Conservation (phyloP, 2,113 vertebrate species). For the Pelecanus crispus region DNA sequence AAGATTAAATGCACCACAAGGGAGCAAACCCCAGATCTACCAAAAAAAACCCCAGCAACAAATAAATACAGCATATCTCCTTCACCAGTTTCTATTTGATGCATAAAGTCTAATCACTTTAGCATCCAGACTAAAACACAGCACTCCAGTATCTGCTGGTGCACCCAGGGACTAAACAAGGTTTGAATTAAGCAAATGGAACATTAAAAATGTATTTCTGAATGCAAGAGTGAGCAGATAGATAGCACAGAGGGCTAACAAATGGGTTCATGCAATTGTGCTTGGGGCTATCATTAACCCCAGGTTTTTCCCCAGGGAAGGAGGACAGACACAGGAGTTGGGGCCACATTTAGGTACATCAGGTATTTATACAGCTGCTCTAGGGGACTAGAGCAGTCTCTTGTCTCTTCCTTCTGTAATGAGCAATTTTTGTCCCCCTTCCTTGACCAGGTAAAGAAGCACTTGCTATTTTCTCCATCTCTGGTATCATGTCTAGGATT, state of each 20-base stretch:
- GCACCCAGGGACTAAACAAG: not conserved
- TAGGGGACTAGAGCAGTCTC: not conserved
- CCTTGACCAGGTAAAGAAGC: not conserved
- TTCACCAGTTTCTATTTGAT: not conserved
- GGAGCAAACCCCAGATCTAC: not conserved
- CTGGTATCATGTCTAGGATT: rapidly evolving
- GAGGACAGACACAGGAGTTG: not conserved
- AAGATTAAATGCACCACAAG: not conserved
- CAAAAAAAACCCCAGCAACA: not conserved
- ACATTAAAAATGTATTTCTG: conserved; percentile 39
- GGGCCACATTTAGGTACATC: not conserved
- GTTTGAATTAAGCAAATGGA: not conserved
- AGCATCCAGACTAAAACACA: not conserved
- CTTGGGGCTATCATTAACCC: not conserved
- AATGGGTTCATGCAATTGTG: too few relatives aligned
- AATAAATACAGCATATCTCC: not conserved
- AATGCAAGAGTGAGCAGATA: not conserved
- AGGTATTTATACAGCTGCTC: not conserved
- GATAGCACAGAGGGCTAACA: not conserved
- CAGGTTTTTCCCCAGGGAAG: not conserved
- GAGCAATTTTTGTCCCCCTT: not conserved
- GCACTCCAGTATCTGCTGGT: not conserved
- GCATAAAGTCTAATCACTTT: not conserved
- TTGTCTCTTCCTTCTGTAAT: not conserved
- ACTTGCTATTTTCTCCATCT: not conserved